Evolutionary conservation across 2,113 vertebrate species (phyloP).

Genomic region (Acanthisitta chloris): DNA sequence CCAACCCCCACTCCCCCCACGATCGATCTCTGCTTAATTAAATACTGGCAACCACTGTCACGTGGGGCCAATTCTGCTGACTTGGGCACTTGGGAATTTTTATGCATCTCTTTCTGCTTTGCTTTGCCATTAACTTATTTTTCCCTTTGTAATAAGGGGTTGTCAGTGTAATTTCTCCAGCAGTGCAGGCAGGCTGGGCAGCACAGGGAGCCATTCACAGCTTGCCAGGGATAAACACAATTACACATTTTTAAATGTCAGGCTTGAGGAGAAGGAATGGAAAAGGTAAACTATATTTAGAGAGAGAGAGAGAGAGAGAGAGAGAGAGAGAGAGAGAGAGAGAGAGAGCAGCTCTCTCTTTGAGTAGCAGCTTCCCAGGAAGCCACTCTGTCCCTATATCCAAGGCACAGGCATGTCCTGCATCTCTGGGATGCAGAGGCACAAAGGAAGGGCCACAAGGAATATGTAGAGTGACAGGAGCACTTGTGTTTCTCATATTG

Average conservation of each 20-base stretch:
- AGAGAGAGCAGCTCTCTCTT: background rate
- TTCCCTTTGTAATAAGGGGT: slow-evolving; percentile 69
- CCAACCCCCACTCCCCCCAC: slow-evolving; percentile 14
- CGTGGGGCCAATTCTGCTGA: slow-evolving; percentile 60
- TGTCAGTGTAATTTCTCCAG: slow-evolving; percentile 67
- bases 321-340: background rate
- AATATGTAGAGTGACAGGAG: background rate
- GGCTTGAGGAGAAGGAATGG: slow-evolving; percentile 46
- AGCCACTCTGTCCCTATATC: background rate
- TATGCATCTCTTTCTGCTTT: slow-evolving; percentile 64
- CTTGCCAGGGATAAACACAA: slow-evolving; percentile 69
- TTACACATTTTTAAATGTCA: slow-evolving; percentile 70
- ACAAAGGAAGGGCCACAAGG: background rate
- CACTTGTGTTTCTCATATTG: background rate
- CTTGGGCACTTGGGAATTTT: slow-evolving; percentile 56
- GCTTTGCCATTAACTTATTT: slow-evolving; percentile 71
- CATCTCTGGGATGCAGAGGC: background rate
- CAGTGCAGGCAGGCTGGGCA: slow-evolving; percentile 44
- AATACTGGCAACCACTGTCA: slow-evolving; percentile 51
- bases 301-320: background rate
- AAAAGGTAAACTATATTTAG: slow-evolving; percentile 50
- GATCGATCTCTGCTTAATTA: slow-evolving; percentile 67
- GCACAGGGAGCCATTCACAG: slow-evolving; percentile 59
- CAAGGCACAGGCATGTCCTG: background rate
- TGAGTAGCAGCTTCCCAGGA: background rate